Evolutionary conservation across 2,888 invertebrate genomes (phyloP), one percentile per base, ranked within the genome.

Genomic region (Zonitis immaculata): DNA sequence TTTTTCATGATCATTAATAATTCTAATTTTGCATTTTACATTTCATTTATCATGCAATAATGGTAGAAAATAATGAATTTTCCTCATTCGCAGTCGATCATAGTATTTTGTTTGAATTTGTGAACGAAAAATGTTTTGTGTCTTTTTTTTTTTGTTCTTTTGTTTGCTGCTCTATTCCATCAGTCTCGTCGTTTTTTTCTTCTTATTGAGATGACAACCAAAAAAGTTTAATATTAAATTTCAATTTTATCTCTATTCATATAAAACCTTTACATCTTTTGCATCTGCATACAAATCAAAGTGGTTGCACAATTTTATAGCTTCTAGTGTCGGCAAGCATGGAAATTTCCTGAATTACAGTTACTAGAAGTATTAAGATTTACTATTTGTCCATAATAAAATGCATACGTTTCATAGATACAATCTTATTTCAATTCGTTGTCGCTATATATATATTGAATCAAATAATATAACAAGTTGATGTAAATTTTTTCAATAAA

Each of bases 341-440:
- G 22, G 5, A 22, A 3, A 22, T 22, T 22, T 5, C 22, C 5
- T 5, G 22, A 22, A 47, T n/a, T 25, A 35, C 16, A 32, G 5
- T 11, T 11, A 20, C 3, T n/a, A n/a, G 1, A 9, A 4, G 18
- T 6, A 5, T 20, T 39, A 22, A 44, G 44, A 54, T 54, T 54
- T 54, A 54, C 47, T 47, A 44, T 22, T 22, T 57, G 59, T 62
- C 61, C 59, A 42, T 27, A n/a, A 26, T 22, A 22, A 22, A 22
- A 4, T 4, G 22, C 22, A 22, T 22, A 5, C 22, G 3, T 22
- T 22, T 22, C 22, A 22, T 22, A 5, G 5, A 22, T 22, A n/a
- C n/a, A 22, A 22, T 22, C 3, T 22, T 4, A 22, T 22, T 22
- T 22, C 5, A 22, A 22, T 22, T 22, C 5, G n/a, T n/a, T n/a